Percentiles rank a stretch among this genome's conserved stretches.
phyloP scores from a whole-genome alignment of 2,888 invertebrate species.

The Temnothorax rugatulus region DNA sequence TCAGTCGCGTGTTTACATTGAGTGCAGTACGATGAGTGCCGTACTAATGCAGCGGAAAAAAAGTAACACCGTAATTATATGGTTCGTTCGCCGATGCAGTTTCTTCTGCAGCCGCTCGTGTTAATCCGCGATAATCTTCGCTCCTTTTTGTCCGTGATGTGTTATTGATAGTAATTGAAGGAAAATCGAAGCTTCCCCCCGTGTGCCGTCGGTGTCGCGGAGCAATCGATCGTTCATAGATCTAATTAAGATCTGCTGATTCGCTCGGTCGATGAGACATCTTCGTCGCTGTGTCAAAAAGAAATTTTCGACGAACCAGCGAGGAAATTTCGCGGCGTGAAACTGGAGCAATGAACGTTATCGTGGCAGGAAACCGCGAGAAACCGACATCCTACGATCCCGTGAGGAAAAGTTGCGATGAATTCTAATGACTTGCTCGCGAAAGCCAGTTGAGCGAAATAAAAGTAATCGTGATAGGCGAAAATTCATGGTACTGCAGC shows the following conservation, averaged over 20 bases:
- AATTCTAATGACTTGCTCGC: neutral
- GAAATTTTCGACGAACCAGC: neutral
- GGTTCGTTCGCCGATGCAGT: neutral
- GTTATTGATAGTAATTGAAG: neutral
- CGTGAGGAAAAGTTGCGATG: slow-evolving; percentile 17
- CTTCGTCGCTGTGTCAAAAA: neutral
- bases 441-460: neutral
- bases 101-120: neutral
- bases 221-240: slow-evolving; percentile 4
- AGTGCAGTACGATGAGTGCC: slow-evolving; percentile 43
- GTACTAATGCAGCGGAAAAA: slow-evolving; percentile 23
- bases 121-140: neutral
- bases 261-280: neutral
- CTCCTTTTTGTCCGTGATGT: neutral
- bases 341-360: slow-evolving; percentile 41
- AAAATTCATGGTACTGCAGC: neutral
- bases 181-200: neutral
- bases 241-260: neutral
- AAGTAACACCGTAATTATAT: slow-evolving; percentile 16
- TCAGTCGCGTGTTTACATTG: slow-evolving; percentile 81
- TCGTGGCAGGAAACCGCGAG: slow-evolving; percentile 17
- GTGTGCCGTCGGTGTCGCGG: neutral
- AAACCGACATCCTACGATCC: slow-evolving; percentile 12
- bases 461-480: neutral
- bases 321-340: slow-evolving; percentile 22